Evolutionary conservation across 1,140 invertebrate genomes (phyloP), one percentile per base, ranked within the genome.

Genomic region (Streblospio benedicti): DNA sequence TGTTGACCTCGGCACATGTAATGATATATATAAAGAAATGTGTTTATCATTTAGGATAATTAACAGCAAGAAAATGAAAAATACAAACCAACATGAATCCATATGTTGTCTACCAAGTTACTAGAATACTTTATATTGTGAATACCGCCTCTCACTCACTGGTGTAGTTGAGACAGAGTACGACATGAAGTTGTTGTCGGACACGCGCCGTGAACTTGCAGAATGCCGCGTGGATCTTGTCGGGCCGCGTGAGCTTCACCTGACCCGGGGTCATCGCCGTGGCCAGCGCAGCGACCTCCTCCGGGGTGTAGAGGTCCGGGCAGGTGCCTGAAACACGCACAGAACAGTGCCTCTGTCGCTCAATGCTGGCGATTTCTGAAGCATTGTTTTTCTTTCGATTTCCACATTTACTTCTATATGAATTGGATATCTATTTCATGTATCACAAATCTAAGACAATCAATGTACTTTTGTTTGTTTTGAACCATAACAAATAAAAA

Each of bases 231-330:
- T 72, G 68, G 27, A 76, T 74, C 64, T 75, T 73, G 58, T 76
- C 74, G 6, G 71, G 65, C 16, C 69, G 58, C 55, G 72, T 76
- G 18, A 68, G 72, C 61, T 74, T 70, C 5, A 75, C 70, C 3
- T 70, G 71, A 5, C 73, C 72, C 14, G 76, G 76, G 65, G 71
- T 74, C 68, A 77, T 76, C 41, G 73, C 69, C 6, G 68, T 67
- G 16, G 72, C 69, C 18, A 77, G 74, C 27, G 64, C 63, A 52
- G 68, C 69, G 12, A 76, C 57, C 52, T 76, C 74, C 30, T 71
- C 66, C 12, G 73, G 69, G 2, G 61, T 69, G 55, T 76, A 77
- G 52, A 76, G 63, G 16, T 68, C 70, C 2, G 74, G 74, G 52
- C 67, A 72, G 2, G 69, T 72, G 38, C 73, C 74, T 75, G 63